Evolutionary conservation across 2,113 vertebrate genomes (phyloP).

Genomic region (Dipodomys stephensi): DNA sequence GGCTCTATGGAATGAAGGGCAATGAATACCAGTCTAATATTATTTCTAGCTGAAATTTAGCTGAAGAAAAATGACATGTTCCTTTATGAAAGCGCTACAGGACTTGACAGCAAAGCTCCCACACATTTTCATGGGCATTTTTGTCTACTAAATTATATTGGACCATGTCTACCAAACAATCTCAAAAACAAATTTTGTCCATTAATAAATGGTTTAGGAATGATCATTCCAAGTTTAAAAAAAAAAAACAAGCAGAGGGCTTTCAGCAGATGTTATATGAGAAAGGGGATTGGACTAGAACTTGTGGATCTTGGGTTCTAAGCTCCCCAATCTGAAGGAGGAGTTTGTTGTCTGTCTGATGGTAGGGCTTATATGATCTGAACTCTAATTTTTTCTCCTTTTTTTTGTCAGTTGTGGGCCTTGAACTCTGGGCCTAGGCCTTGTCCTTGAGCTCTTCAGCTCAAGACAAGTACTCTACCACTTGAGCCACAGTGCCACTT

Average conservation of each 20-base stretch:
- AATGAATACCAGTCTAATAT: neutral
- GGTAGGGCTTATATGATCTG: neutral
- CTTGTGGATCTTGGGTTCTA: neutral
- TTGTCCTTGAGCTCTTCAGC: too few species aligned
- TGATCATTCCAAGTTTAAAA: constrained; percentile 21
- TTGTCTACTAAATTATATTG: constrained; percentile 46
- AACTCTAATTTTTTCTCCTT: too few species aligned
- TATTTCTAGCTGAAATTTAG: constrained; percentile 61
- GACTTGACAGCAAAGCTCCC: constrained; percentile 65
- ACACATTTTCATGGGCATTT: constrained; percentile 60
- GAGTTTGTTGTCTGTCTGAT: neutral
- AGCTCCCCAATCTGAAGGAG: neutral
- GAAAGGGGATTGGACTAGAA: neutral
- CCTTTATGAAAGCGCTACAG: constrained; percentile 69
- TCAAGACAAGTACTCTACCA: too few species aligned
- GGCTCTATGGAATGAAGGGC: neutral
- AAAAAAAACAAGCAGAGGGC: neutral
- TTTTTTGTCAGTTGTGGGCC: too few species aligned
- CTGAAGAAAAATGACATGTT: constrained; percentile 65
- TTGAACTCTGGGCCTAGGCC: too few species aligned
- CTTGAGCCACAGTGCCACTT: too few species aligned
- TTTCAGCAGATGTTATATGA: neutral
- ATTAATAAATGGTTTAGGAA: constrained; percentile 48
- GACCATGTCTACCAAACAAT: constrained; percentile 58
- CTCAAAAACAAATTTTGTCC: constrained; percentile 55